A percentile compares a stretch with the other conserved stretches of the same genome.
Conservation (phyloP, 2,113 vertebrate genomes). For the Cettia cetti region DNA sequence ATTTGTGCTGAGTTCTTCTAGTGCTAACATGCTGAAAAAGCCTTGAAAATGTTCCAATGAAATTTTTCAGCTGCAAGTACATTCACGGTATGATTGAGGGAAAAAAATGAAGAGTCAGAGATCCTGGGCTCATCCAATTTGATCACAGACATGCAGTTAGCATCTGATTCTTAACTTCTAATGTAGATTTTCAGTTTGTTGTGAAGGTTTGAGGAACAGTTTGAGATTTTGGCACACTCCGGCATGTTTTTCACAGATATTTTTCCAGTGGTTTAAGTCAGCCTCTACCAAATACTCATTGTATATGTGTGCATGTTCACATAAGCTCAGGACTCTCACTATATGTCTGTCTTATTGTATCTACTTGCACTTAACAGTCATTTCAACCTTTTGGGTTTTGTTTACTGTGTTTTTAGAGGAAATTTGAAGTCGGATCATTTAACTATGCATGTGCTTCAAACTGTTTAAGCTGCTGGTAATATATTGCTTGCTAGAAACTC, state of each 20-base stretch:
- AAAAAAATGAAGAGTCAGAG: background rate
- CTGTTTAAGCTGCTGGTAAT: background rate
- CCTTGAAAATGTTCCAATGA: background rate
- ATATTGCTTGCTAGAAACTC: background rate
- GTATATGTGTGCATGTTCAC: background rate
- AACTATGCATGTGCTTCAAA: background rate
- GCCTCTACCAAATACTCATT: background rate
- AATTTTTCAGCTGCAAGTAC: background rate
- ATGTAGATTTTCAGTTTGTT: background rate
- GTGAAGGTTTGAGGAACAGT: background rate
- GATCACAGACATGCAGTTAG: background rate
- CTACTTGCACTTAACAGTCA: background rate
- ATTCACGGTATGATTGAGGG: background rate
- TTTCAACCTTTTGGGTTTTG: background rate
- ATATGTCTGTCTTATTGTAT: background rate
- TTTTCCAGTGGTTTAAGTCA: background rate
- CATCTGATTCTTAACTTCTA: background rate
- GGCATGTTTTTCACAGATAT: background rate
- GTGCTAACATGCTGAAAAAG: background rate
- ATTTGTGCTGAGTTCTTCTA: background rate
- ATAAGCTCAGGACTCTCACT: background rate
- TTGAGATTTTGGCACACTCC: background rate
- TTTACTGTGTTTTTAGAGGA: background rate
- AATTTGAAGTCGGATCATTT: background rate
- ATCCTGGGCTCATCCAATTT: background rate